Percentiles rank a stretch among this genome's conserved stretches.
Evolutionary conservation across 2,113 vertebrate genomes (phyloP).

Genomic region (Cephalopholis sonnerati): DNA sequence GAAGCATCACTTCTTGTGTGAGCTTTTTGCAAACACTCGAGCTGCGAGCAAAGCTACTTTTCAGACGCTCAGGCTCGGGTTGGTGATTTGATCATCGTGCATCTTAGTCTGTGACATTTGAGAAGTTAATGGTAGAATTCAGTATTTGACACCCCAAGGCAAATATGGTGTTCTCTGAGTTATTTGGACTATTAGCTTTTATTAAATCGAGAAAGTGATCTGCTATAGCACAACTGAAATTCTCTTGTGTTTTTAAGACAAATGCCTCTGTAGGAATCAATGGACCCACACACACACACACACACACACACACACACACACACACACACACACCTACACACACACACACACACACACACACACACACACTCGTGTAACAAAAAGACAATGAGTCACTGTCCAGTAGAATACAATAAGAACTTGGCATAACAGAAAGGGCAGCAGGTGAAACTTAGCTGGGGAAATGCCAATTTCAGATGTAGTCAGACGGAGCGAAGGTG

Average conservation of each 20-base stretch:
- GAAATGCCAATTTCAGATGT: not conserved
- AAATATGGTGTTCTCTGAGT: not conserved
- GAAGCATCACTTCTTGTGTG: not conserved
- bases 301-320: not conserved
- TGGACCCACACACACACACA: not conserved
- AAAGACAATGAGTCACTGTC: not conserved
- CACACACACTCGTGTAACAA: not conserved
- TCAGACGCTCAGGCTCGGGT: not conserved
- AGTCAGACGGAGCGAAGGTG: not conserved
- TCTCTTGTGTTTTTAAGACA: not conserved
- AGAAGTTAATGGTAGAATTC: constrained; percentile 11
- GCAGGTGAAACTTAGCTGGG: not conserved
- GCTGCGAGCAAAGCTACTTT: not conserved
- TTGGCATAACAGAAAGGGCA: not conserved
- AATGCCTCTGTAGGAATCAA: not conserved
- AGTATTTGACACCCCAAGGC: constrained; percentile 9
- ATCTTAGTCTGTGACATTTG: constrained; percentile 1
- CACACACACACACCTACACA: not conserved
- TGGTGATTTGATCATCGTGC: constrained; percentile 5
- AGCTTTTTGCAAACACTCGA: not conserved
- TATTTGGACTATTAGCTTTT: not conserved
- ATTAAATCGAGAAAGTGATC: not conserved
- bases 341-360: not conserved
- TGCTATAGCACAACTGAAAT: not conserved
- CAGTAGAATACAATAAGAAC: not conserved